Evolutionary conservation across 1,140 invertebrate species (phyloP).

Genomic region (Drosophila murphyi): DNA sequence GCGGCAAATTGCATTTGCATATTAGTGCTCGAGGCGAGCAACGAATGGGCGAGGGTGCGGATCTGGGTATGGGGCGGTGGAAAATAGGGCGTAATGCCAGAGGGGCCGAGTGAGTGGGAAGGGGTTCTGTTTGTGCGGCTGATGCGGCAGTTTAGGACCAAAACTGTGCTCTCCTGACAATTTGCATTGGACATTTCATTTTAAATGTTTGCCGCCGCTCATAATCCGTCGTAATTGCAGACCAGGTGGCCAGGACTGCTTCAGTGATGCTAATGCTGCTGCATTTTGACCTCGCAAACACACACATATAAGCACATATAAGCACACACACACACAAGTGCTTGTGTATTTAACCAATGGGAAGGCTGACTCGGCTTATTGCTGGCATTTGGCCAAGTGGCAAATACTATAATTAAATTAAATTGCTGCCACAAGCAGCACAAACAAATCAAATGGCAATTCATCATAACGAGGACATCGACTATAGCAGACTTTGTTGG

Average conservation of each 20-base stretch:
- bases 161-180: conserved; percentile 55
- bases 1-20: conserved; percentile 83
- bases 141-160: conserved; percentile 48
- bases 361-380: conserved; percentile 32
- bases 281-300: conserved; percentile 43
- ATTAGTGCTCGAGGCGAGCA: conserved; percentile 60
- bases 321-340: conserved; percentile 8
- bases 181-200: conserved; percentile 81
- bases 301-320: not conserved
- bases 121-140: conserved; percentile 28
- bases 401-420: conserved; percentile 84
- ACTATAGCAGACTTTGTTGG: conserved; percentile 24
- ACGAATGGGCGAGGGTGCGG: not conserved
- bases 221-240: conserved; percentile 72
- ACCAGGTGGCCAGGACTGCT: conserved; percentile 51
- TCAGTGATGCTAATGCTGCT: conserved; percentile 22
- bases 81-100: not conserved
- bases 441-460: conserved; percentile 83
- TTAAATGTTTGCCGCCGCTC: conserved; percentile 71
- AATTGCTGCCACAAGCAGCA: conserved; percentile 82
- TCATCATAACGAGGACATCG: conserved; percentile 70
- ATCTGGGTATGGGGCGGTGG: no score
- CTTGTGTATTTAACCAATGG: conserved; percentile 50
- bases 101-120: not conserved
- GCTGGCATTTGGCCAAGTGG: conserved; percentile 82